Percentiles rank a stretch among this genome's conserved stretches.
phyloP scores from a whole-genome alignment of 1,140 invertebrate species.

The Diabrotica undecimpunctata region DNA sequence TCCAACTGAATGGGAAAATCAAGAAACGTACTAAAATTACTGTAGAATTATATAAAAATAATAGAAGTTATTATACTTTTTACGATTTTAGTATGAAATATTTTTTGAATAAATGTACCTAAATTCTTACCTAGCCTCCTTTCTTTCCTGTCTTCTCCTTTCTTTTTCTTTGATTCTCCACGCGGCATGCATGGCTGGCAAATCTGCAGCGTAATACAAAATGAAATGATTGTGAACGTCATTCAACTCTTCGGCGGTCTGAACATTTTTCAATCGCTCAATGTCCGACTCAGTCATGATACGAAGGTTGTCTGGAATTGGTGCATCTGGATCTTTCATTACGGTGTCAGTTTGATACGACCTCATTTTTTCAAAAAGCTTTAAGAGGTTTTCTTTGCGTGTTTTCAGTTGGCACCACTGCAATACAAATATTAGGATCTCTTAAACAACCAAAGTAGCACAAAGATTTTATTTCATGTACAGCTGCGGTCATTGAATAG shows the following conservation, averaged over 20 bases:
- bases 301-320: slow-evolving; percentile 77
- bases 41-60: too few species aligned
- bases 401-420: slow-evolving; percentile 89
- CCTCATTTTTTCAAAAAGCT: slow-evolving; percentile 89
- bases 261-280: slow-evolving; percentile 73
- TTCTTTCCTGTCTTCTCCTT: slow-evolving; percentile 58
- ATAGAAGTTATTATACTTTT: too few species aligned
- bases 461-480: too few species aligned
- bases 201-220: slow-evolving; percentile 84
- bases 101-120: not conserved
- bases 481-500: too few species aligned
- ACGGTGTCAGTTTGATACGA: slow-evolving; percentile 84
- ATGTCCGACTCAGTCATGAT: slow-evolving; percentile 85
- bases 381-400: slow-evolving; percentile 80
- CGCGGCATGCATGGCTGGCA: slow-evolving; percentile 80
- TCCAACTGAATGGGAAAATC: too few species aligned
- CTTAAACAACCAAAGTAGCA: too few species aligned
- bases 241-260: slow-evolving; percentile 86
- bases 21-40: too few species aligned
- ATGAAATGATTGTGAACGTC: slow-evolving; percentile 93
- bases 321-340: slow-evolving; percentile 78
- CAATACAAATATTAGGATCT: too few species aligned
- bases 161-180: slow-evolving; percentile 61
- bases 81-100: too few species aligned
- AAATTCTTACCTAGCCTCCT: slow-evolving; percentile 43